phyloP scores from a whole-genome alignment of 2,113 vertebrate species.

The Charina bottae region DNA sequence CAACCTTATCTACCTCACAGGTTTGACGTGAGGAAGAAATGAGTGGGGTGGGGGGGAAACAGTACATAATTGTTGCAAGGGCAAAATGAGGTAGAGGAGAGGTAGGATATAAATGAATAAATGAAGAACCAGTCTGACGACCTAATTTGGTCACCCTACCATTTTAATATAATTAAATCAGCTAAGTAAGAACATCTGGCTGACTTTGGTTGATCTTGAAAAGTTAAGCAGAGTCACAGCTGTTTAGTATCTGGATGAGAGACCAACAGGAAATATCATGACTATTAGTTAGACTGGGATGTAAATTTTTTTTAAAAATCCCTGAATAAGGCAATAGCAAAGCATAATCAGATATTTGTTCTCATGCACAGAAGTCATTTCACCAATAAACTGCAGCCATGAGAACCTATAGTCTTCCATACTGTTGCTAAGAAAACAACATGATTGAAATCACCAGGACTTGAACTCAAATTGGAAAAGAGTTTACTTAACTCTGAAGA shows the following conservation, averaged over 20 bases:
- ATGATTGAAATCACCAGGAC: neutral
- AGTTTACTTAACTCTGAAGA: neutral
- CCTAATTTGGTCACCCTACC: neutral
- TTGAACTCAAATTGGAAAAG: neutral
- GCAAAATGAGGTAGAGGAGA: neutral
- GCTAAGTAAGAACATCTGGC: neutral
- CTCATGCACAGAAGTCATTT: neutral
- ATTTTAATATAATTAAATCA: neutral
- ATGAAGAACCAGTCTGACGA: neutral
- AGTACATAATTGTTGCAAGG: neutral
- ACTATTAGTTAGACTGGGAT: neutral
- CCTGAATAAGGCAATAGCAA: neutral
- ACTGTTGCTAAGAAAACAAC: neutral
- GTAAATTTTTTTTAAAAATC: neutral
- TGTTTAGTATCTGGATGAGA: neutral
- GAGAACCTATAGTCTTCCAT: neutral
- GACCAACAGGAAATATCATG: neutral
- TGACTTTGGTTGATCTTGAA: neutral
- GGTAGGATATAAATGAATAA: neutral
- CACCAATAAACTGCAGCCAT: neutral
- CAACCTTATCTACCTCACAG: neutral
- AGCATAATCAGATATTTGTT: neutral
- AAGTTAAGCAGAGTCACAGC: neutral
- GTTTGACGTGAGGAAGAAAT: neutral
- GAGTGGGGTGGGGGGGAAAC: neutral